A percentile compares a stretch with the other conserved stretches of the same genome.
phyloP scores from a whole-genome alignment of 2,888 invertebrate species.

The Spodoptera exigua region DNA sequence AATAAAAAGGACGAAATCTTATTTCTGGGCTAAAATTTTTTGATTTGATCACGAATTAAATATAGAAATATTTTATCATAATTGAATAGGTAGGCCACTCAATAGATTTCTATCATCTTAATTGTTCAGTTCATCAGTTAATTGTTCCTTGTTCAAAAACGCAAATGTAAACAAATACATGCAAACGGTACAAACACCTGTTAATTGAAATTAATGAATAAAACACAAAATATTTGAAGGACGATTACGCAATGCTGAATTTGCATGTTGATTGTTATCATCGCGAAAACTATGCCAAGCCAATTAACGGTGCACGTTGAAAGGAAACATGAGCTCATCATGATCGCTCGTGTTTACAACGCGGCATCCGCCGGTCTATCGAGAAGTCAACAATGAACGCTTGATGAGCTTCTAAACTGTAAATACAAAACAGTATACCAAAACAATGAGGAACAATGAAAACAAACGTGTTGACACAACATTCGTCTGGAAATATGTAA shows the following conservation, averaged over 20 bases:
- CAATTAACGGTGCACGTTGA: slow-evolving; percentile 48
- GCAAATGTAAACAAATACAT: slow-evolving; percentile 2
- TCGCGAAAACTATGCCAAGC: slow-evolving; percentile 48
- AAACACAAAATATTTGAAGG: slow-evolving; percentile 47
- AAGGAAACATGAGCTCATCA: slow-evolving; percentile 53
- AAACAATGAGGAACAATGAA: slow-evolving; percentile 68
- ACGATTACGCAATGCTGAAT: slow-evolving; percentile 51
- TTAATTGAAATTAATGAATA: slow-evolving; percentile 43
- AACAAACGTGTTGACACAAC: slow-evolving; percentile 68
- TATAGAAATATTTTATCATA: neutral
- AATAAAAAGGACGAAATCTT: neutral
- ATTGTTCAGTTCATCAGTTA: neutral
- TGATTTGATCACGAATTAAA: neutral
- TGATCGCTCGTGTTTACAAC: slow-evolving; percentile 44
- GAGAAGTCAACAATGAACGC: slow-evolving; percentile 56
- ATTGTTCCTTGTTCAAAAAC: slow-evolving; percentile 1
- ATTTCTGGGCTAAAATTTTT: no score
- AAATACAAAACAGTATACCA: slow-evolving; percentile 55
- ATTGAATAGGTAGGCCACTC: neutral
- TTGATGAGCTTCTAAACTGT: slow-evolving; percentile 55
- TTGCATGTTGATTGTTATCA: slow-evolving; percentile 53
- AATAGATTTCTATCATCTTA: no score
- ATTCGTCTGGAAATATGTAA: slow-evolving; percentile 62
- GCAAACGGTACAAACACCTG: slow-evolving; percentile 21
- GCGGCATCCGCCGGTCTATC: slow-evolving; percentile 49